Evolutionary conservation across 2,888 invertebrate species (phyloP).

Genomic region (Spisula subtruncata): DNA sequence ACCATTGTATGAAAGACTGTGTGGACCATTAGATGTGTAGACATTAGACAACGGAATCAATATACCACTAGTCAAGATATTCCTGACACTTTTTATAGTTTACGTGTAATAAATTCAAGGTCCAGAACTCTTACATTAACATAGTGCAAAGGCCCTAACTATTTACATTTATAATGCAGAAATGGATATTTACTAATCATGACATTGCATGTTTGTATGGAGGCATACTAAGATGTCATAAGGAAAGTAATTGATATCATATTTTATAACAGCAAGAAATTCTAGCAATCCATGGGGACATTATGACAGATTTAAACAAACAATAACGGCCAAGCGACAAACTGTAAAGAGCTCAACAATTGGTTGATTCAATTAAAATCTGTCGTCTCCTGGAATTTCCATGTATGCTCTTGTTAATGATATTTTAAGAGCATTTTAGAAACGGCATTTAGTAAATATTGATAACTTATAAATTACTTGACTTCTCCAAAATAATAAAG

Average conservation of each 20-base stretch:
- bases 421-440: too few species aligned
- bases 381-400: not conserved
- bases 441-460: not conserved
- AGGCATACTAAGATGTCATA: too few species aligned
- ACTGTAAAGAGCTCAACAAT: not conserved
- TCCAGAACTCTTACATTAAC: too few species aligned
- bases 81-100: not conserved
- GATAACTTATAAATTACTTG: too few species aligned
- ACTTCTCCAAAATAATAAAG: too few species aligned
- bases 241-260: too few species aligned
- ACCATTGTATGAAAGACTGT: not conserved
- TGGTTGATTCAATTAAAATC: not conserved
- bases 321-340: not conserved
- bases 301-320: not conserved
- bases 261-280: not conserved
- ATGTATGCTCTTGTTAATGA: too few species aligned
- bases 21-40: not conserved
- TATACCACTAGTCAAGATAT: not conserved
- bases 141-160: too few species aligned
- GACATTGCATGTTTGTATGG: too few species aligned
- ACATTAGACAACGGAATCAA: not conserved
- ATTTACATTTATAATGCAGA: too few species aligned
- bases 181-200: too few species aligned
- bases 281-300: not conserved
- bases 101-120: too few species aligned